phyloP scores from a whole-genome alignment of 2,113 vertebrate genomes.

The Calypte anna region DNA sequence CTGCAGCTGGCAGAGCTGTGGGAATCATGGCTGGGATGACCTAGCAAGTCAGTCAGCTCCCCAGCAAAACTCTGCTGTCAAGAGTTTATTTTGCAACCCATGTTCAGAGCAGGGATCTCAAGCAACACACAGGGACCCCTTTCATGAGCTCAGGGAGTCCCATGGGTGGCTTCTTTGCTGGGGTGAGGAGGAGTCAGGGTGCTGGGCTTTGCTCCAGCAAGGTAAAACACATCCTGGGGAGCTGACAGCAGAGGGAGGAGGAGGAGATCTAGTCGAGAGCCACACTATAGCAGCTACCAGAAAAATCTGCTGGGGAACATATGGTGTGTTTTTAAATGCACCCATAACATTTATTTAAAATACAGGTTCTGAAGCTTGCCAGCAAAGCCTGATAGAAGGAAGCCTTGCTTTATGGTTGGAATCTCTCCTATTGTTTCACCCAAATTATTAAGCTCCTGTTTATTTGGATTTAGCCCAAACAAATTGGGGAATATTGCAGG shows the following conservation, averaged over 20 bases:
- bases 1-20: fast-evolving
- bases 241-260: not conserved
- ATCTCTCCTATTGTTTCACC: not conserved
- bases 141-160: fast-evolving
- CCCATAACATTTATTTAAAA: conserved; percentile 65
- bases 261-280: not conserved
- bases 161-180: fast-evolving
- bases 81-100: not conserved
- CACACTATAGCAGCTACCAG: not conserved
- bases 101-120: not conserved
- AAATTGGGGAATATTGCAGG: not conserved
- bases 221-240: not conserved
- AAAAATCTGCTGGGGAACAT: conserved; percentile 16
- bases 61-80: not conserved
- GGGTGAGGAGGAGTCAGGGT: not conserved
- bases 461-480: not conserved
- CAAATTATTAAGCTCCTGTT: not conserved
- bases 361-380: conserved; percentile 32
- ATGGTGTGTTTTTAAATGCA: conserved; percentile 52
- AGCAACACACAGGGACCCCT: fast-evolving
- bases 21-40: not conserved
- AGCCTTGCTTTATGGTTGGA: not conserved
- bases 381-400: conserved; percentile 26
- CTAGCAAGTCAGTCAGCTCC: not conserved
- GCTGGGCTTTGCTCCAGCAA: not conserved